Base-by-base conservation (phyloP, 2,888 invertebrate genomes). In the Physocephala rufipes region DNA sequence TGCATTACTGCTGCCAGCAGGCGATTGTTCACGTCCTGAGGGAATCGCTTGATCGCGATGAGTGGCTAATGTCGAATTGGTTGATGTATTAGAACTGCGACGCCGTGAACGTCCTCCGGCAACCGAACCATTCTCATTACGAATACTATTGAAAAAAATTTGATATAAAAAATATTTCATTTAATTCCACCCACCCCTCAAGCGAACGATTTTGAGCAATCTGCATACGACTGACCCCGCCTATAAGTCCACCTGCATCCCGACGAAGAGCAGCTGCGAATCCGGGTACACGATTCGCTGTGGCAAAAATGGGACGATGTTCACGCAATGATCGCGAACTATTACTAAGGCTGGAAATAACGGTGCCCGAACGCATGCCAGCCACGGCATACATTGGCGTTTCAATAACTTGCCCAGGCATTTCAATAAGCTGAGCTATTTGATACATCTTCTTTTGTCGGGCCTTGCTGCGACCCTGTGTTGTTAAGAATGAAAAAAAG, bases 391-490 rank as follows among this genome's bases (percentile, higher is more conserved):
- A 84, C 12, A 83, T 76, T 0, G 84, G 81, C 0, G 85, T 81
- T 65, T 85, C 85, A 30, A 82, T 74, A 47, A 78, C 73, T 76
- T 85, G 84, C 0, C 82, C 82, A 1, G 93, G 91, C 76, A 96
- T 92, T 83, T 98, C 97, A 24, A 99, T 88, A 13, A 99, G 87
- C 47, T 93, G 91, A 0, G 96, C 97, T 70, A 99, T 98, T 86
- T 96, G 95, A 81, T 94, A 94, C 93, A 99, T 95, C 86, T 99
- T 99, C 87, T 96, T 95, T 82, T 97, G 97, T 0, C 99, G 91
- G 0, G 98, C 96, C 86, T 96, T 97, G 80, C 95, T 92, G 47
- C 96, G 90, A 36, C 97, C 97, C 90, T 94, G 81, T 36, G 1
- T 2, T 9, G 49, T 16, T 21, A 53, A 15, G 36, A n/a, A n/a